These are phyloP conservation scores for Hippocampus comes DNA, from an alignment of 2,113 vertebrate genomes.

Conservation along the genomic window DNA sequence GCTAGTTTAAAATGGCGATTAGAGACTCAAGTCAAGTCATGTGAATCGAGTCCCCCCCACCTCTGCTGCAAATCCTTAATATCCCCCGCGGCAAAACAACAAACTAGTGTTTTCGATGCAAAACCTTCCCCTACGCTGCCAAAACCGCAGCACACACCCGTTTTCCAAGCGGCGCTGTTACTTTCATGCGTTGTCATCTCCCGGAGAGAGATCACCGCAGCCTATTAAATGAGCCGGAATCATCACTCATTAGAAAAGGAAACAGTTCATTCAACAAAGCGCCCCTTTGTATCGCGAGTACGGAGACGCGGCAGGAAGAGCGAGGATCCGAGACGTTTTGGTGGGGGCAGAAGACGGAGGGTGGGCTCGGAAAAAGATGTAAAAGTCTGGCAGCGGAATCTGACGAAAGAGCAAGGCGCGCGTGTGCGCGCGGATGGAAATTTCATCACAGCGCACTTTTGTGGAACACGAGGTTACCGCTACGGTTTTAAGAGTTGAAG, in stretches of 20 bases:
- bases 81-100: neutral
- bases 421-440: conserved; percentile 6
- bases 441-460: conserved; percentile 15
- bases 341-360: neutral
- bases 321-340: neutral
- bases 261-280: conserved; percentile 64
- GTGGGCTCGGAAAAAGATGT: conserved; percentile 12
- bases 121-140: neutral
- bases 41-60: neutral
- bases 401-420: neutral
- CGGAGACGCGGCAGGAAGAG: conserved; percentile 36
- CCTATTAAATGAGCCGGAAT: conserved; percentile 69
- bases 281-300: conserved; percentile 56
- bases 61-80: neutral
- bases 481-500: conserved; percentile 13
- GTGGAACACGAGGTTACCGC: neutral
- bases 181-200: conserved; percentile 62
- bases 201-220: conserved; percentile 56
- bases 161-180: conserved; percentile 61
- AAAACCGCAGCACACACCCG: conserved; percentile 24
- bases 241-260: conserved; percentile 70
- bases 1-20: neutral
- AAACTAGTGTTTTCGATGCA: neutral
- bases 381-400: conserved; percentile 25
- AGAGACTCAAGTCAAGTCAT: neutral